Percentiles rank a stretch among this genome's conserved stretches.
phyloP scores from a whole-genome alignment of 2,797 vertebrate genomes.

The Sebastes diploproa region DNA sequence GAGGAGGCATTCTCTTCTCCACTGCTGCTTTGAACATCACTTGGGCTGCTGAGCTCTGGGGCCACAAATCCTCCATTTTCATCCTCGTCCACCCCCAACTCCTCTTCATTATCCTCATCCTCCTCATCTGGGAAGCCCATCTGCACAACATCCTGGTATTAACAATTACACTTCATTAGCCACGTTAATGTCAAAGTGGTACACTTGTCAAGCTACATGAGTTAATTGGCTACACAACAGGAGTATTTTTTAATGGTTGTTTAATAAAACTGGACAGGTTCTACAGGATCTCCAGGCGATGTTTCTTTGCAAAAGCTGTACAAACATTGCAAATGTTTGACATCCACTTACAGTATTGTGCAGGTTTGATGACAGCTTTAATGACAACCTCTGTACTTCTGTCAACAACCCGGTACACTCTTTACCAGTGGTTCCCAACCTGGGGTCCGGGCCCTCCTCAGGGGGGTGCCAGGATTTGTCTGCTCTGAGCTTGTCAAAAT shows the following conservation, averaged over 20 bases:
- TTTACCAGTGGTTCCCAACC: too few species aligned
- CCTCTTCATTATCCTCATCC: conserved; percentile 80
- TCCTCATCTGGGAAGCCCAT: conserved; percentile 96
- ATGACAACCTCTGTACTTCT: not conserved
- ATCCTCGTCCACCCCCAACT: conserved; percentile 86
- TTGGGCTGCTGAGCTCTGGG: conserved; percentile 91
- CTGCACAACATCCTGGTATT: conserved; percentile 85
- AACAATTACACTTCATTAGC: conserved; percentile 69
- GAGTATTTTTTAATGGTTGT: not conserved
- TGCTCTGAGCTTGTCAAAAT: too few species aligned
- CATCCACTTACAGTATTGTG: not conserved
- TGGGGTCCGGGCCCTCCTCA: too few species aligned
- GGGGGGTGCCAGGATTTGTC: too few species aligned
- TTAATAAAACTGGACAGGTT: not conserved
- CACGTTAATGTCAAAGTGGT: conserved; percentile 23
- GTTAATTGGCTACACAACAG: not conserved
- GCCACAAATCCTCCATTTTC: conserved; percentile 87
- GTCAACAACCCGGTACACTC: not conserved
- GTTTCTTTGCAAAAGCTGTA: not conserved
- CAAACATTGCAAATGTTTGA: not conserved
- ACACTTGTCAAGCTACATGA: not conserved
- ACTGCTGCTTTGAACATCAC: conserved; percentile 92
- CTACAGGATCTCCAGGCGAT: not conserved
- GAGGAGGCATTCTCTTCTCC: conserved; percentile 96
- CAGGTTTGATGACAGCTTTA: not conserved